Percentiles rank a stretch among this genome's conserved stretches.
Conservation (phyloP, 2,113 vertebrate species). For the Sylvietta virens region DNA sequence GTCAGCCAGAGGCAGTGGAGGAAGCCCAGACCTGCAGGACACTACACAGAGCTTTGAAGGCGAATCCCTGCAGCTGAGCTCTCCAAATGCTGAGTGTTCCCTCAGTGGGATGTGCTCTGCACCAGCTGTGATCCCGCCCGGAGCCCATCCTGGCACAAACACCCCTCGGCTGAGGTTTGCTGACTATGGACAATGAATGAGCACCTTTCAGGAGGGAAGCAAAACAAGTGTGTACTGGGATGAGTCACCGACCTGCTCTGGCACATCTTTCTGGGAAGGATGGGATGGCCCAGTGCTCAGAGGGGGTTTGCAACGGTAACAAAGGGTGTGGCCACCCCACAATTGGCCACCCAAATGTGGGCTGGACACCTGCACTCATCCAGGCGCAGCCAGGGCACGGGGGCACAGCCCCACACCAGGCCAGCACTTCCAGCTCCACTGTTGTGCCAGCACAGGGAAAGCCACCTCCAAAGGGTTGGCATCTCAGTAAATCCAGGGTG, state of each 20-base stretch:
- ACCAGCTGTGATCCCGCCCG: fast-evolving
- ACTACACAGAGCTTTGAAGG: background rate
- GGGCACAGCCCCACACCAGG: background rate
- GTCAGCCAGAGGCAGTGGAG: background rate
- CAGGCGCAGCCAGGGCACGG: background rate
- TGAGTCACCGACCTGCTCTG: conserved; percentile 31
- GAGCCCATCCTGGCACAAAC: background rate
- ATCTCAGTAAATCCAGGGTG: background rate
- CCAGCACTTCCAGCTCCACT: background rate
- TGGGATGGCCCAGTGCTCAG: background rate
- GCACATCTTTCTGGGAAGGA: conserved; percentile 39
- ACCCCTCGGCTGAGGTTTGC: background rate
- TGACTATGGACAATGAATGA: background rate
- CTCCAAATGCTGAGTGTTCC: background rate
- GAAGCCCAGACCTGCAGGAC: background rate
- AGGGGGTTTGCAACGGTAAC: background rate
- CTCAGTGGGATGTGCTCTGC: background rate
- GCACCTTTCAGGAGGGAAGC: background rate
- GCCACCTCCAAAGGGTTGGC: background rate
- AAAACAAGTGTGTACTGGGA: background rate
- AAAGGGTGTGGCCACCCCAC: background rate
- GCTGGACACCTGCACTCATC: background rate
- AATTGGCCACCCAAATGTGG: background rate
- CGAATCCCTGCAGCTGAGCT: background rate
- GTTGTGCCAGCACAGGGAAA: background rate